Percentiles rank a stretch among this genome's conserved stretches.
Conservation (phyloP, 1,140 invertebrate genomes). For the Pseudomyrmex dendroicus region DNA sequence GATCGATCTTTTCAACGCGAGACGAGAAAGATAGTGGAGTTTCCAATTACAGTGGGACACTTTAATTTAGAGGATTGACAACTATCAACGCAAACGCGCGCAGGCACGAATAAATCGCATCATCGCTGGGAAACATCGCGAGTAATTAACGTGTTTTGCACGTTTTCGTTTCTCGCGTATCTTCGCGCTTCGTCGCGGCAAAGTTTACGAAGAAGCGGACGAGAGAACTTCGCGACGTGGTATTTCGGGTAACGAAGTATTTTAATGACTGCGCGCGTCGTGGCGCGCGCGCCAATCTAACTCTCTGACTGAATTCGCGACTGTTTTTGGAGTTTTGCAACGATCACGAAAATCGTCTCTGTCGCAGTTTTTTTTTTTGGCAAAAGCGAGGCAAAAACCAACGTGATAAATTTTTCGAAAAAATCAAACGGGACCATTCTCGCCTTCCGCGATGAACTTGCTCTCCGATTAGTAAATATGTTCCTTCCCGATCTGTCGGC, state of each 20-base stretch:
- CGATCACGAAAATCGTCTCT: not conserved
- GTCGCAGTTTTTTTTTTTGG: not conserved
- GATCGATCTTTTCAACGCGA: not conserved
- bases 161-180: not conserved
- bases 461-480: conserved; percentile 76
- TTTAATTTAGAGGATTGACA: conserved; percentile 3
- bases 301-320: conserved; percentile 11
- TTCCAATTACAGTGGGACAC: not conserved
- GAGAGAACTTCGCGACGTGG: conserved; percentile 13
- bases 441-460: conserved; percentile 73
- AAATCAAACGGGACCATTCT: conserved; percentile 55
- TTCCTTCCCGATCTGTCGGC: conserved; percentile 44
- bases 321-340: not conserved
- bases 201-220: conserved; percentile 6
- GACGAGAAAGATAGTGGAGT: not conserved
- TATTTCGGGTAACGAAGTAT: conserved; percentile 27
- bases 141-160: not conserved
- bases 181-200: not conserved
- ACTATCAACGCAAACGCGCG: not conserved
- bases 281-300: conserved; percentile 11
- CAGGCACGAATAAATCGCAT: conserved; percentile 9
- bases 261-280: conserved; percentile 4
- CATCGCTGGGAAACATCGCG: conserved; percentile 22
- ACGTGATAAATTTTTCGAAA: not conserved
- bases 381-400: not conserved